phyloP scores from a whole-genome alignment of 2,113 vertebrate species.

The Campylomormyrus numenius region DNA sequence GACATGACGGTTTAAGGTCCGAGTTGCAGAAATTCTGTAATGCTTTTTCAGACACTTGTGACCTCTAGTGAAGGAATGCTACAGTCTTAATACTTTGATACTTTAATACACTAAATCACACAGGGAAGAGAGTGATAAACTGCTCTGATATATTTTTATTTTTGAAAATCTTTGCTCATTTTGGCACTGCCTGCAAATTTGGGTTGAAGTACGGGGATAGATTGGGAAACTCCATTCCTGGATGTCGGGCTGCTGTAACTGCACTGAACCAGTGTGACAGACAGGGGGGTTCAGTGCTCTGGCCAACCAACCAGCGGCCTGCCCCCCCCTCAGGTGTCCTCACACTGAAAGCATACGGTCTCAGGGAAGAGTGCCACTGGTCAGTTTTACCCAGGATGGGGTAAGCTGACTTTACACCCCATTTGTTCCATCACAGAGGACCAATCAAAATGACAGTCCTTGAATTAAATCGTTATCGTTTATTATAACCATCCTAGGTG shows the following conservation, averaged over 20 bases:
- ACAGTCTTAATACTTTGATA: background rate
- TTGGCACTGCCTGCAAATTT: background rate
- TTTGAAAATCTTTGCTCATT: constrained; percentile 78
- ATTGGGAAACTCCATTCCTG: background rate
- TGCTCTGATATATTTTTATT: constrained; percentile 39
- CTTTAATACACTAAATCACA: constrained; percentile 28
- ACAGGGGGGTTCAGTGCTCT: constrained; percentile 41
- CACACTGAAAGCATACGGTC: constrained; percentile 4
- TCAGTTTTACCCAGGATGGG: background rate
- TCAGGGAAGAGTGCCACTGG: background rate
- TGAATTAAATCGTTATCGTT: background rate
- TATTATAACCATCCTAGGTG: constrained; percentile 13
- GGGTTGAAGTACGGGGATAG: background rate
- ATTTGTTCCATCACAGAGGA: background rate
- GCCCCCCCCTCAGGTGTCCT: constrained; percentile 5
- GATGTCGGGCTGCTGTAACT: background rate
- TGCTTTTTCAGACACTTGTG: background rate
- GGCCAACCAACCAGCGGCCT: constrained; percentile 61
- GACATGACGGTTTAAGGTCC: background rate
- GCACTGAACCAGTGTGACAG: constrained; percentile 13
- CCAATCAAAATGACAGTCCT: constrained; percentile 9
- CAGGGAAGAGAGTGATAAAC: constrained; percentile 45
- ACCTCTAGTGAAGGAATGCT: background rate
- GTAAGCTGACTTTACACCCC: background rate
- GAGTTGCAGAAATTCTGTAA: background rate